These are phyloP conservation scores for Leptinotarsa rubiginosa DNA, from an alignment of 2,888 invertebrate species.

Conservation along the genomic window DNA sequence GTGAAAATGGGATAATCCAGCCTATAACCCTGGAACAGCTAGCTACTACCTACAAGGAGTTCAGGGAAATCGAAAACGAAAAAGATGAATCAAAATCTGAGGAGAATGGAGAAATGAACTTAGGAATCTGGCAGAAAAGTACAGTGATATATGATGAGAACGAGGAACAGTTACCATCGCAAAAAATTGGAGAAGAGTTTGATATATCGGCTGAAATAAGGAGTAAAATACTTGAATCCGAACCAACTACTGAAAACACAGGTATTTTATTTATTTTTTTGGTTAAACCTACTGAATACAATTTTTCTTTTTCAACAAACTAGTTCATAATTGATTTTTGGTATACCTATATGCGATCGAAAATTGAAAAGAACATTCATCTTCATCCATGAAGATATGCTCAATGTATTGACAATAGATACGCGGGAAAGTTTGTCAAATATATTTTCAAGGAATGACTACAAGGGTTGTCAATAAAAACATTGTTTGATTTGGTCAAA, in stretches of 20 bases:
- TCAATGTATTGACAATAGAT: no score
- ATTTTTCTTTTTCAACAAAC: no score
- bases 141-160: conserved; percentile 1
- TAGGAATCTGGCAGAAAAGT: neutral
- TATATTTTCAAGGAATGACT: no score
- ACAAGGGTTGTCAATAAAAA: no score
- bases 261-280: neutral
- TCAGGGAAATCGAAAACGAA: neutral
- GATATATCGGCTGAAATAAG: neutral
- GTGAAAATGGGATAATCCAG: neutral
- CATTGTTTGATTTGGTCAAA: no score
- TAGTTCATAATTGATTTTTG: no score
- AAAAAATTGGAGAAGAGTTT: neutral
- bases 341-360: no score
- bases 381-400: no score
- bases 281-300: no score
- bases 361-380: no score
- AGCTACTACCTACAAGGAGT: neutral
- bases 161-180: conserved; percentile 6
- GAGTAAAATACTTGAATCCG: neutral
- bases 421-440: no score
- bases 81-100: neutral
- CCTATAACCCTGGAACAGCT: neutral
- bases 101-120: neutral
- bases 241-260: neutral